Conservation (phyloP, 2,797 vertebrate species). For the Meda fulgida region DNA sequence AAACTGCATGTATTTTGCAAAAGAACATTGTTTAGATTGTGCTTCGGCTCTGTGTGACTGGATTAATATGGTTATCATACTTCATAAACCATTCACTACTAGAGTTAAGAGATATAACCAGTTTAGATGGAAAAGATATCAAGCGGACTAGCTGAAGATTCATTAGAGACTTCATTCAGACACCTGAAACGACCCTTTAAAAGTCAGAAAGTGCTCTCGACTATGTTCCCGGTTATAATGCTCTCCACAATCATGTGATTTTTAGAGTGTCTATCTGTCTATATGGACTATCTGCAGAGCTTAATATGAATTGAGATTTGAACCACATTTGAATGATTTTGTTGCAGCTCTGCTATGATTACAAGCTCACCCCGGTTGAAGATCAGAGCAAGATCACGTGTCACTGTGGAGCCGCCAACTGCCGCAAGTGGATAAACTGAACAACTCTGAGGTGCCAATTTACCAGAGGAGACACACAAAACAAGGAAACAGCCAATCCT, state of each 20-base stretch:
- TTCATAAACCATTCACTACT: background rate
- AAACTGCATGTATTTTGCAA: background rate
- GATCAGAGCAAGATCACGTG: slow-evolving; percentile 95
- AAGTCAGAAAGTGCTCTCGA: background rate
- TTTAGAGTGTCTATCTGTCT: background rate
- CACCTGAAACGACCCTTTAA: background rate
- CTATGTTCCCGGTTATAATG: background rate
- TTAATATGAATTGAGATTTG: background rate
- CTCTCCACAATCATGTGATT: background rate
- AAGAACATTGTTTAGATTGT: background rate
- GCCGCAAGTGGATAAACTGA: slow-evolving; percentile 99
- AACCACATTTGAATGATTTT: slow-evolving; percentile 14
- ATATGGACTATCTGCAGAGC: background rate
- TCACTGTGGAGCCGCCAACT: slow-evolving; percentile 95
- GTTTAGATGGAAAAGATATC: background rate
- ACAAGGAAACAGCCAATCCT: slow-evolving; percentile 65
- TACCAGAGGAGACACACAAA: slow-evolving; percentile 74
- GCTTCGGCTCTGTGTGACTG: background rate
- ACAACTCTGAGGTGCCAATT: slow-evolving; percentile 71
- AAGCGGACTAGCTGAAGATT: background rate
- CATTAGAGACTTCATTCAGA: too few relatives aligned
- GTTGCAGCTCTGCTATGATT: slow-evolving; percentile 95
- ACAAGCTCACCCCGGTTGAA: slow-evolving; percentile 93
- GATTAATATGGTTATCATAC: background rate
- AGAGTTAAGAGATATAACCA: background rate